Evolutionary conservation across 1,140 invertebrate species (phyloP).

Genomic region (Colletes gigas): DNA sequence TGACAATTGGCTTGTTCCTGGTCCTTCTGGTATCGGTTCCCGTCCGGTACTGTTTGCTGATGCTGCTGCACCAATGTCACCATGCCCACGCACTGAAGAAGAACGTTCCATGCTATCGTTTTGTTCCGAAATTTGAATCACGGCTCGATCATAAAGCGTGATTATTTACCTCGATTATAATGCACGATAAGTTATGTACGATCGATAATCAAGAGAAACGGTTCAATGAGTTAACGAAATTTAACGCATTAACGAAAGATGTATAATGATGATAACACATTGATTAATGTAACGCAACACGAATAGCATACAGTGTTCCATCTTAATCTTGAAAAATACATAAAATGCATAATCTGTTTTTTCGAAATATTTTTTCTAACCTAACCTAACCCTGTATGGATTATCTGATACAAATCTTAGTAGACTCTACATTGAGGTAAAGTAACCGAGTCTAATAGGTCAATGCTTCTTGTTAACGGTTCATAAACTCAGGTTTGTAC

Average conservation of each 20-base stretch:
- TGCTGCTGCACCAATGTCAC: conserved; percentile 61
- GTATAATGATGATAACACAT: too few relatives aligned
- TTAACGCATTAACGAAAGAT: neutral
- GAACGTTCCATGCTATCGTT: neutral
- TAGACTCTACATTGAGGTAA: neutral
- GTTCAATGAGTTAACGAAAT: neutral
- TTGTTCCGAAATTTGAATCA: neutral
- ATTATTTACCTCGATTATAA: too few relatives aligned
- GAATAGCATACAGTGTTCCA: too few relatives aligned
- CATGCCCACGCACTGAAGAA: conserved; percentile 52
- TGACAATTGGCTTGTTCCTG: conserved; percentile 11
- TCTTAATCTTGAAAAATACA: too few relatives aligned
- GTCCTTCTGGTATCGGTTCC: conserved; percentile 41
- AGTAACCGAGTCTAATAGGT: neutral
- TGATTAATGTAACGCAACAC: too few relatives aligned
- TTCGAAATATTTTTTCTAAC: too few relatives aligned
- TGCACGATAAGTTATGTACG: too few relatives aligned
- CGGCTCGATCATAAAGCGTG: neutral
- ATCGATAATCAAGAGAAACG: too few relatives aligned
- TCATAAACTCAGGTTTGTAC: neutral
- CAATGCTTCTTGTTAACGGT: neutral
- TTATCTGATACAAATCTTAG: neutral
- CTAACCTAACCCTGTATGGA: neutral
- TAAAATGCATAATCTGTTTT: too few relatives aligned
- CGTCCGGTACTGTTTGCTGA: conserved; percentile 35